Evolutionary conservation across 2,113 vertebrate species (phyloP).

Genomic region (Notarius quadriscutis): DNA sequence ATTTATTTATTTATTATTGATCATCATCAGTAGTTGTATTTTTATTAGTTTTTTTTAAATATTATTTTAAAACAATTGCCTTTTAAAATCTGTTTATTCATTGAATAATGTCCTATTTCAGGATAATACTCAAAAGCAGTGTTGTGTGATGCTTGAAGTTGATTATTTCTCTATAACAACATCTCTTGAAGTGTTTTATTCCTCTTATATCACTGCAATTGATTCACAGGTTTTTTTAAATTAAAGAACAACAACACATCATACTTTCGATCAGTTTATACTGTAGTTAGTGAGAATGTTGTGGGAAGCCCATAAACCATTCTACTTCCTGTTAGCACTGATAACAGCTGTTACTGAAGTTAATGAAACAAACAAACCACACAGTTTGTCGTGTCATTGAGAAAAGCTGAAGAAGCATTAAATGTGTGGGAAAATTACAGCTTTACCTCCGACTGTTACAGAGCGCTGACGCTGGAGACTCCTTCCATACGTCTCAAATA

Average conservation of each 20-base stretch:
- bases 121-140: neutral
- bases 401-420: neutral
- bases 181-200: neutral
- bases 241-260: neutral
- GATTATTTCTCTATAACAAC: neutral
- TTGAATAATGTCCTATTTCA: too few relatives aligned
- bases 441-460: neutral
- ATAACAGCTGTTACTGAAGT: neutral
- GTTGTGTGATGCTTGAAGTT: neutral
- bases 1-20: too few relatives aligned
- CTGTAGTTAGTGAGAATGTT: neutral
- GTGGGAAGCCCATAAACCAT: neutral
- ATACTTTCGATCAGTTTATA: neutral
- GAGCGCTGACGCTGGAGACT: neutral
- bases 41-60: neutral
- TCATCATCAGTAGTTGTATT: neutral
- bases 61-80: neutral
- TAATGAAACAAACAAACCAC: neutral
- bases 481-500: neutral
- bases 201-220: neutral
- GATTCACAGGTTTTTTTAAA: neutral
- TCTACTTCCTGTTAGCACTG: neutral
- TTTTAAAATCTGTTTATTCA: neutral
- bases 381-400: neutral
- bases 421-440: neutral